phyloP scores from a whole-genome alignment of 2,888 invertebrate genomes.

The Coremacera marginata region DNA sequence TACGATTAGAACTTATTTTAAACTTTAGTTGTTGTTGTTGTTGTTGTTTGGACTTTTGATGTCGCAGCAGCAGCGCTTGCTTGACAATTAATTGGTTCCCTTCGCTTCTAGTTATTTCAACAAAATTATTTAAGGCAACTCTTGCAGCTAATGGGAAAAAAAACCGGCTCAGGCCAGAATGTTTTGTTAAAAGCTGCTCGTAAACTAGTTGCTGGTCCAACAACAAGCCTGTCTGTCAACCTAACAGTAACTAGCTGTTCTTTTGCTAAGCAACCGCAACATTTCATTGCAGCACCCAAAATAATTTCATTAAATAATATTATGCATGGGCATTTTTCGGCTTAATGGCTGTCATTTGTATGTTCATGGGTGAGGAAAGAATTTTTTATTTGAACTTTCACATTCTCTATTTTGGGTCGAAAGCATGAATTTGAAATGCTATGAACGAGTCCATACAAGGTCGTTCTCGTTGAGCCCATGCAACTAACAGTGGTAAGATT shows the following conservation, averaged over 20 bases:
- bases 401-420: not conserved
- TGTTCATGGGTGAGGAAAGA: not conserved
- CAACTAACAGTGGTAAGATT: not conserved
- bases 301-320: conserved; percentile 30
- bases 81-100: conserved; percentile 26
- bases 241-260: no score
- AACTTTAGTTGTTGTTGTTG: not conserved
- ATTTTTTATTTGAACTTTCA: not conserved
- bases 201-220: no score
- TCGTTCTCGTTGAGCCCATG: no score
- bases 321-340: conserved; percentile 39
- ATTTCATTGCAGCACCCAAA: not conserved
- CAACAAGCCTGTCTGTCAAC: no score
- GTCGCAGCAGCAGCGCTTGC: not conserved
- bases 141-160: no score
- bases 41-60: not conserved
- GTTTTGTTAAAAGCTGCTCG: no score
- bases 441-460: no score
- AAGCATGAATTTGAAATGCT: not conserved
- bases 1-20: not conserved
- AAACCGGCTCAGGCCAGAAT: no score
- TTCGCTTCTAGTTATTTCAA: not conserved
- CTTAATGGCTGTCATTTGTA: conserved; percentile 36
- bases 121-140: conserved; percentile 15
- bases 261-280: not conserved